Evolutionary conservation across 1,140 invertebrate genomes (phyloP).

Genomic region (Subanguina moxae): DNA sequence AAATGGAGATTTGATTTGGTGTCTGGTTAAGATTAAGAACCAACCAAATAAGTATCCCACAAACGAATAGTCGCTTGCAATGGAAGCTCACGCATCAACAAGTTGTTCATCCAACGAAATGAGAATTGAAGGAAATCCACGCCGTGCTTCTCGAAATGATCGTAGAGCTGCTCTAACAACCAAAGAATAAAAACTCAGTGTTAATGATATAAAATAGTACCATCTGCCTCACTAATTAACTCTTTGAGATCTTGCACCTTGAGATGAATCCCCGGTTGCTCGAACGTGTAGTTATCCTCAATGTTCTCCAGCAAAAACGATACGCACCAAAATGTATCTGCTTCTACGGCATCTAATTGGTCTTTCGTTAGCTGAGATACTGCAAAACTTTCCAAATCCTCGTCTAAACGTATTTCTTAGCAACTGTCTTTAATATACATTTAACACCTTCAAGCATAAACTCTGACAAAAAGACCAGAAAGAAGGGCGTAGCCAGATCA

Average conservation of each 20-base stretch:
- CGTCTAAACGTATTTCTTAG: neutral
- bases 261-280: constrained; percentile 94
- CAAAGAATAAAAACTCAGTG: neutral
- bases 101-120: constrained; percentile 99
- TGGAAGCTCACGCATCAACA: constrained; percentile 91
- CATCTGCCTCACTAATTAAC: constrained; percentile 88
- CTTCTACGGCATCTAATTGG: constrained; percentile 80
- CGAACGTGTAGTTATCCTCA: constrained; percentile 99
- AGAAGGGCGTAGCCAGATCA: constrained; percentile 96
- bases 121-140: constrained; percentile 98
- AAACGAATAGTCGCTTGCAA: constrained; percentile 88
- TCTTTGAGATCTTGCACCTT: constrained; percentile 84
- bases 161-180: constrained; percentile 32
- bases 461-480: constrained; percentile 95
- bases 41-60: constrained; percentile 94
- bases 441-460: constrained; percentile 68
- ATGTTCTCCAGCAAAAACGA: constrained; percentile 95
- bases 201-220: constrained; percentile 61
- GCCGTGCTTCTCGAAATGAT: constrained; percentile 81
- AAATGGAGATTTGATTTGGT: no score
- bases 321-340: constrained; percentile 97
- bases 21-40: constrained; percentile 6
- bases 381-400: constrained; percentile 75
- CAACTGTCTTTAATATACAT: constrained; percentile 15
- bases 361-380: constrained; percentile 74